Base-by-base conservation (phyloP, 2,113 vertebrate species). In the Alligator mississippiensis region DNA sequence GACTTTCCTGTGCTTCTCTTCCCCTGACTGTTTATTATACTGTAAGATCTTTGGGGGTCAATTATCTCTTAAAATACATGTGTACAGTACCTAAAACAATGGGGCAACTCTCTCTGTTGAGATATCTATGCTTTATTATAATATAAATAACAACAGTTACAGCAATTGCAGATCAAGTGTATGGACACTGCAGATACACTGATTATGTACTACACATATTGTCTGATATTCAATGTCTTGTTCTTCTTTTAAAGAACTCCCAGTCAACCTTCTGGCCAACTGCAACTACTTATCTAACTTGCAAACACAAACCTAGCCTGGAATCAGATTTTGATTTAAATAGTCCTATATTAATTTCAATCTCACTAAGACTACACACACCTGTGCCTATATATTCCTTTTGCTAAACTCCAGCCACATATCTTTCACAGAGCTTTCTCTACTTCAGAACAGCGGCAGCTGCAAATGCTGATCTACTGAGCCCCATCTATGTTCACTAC, bases 241-340 rank as follows among this genome's bases (percentile, higher is more conserved):
- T 80, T 87, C 30, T 75, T 80, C 68, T 88, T 79, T 75, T 21
- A 77, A 7, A 92, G 18, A 72, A 58, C 61, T 93, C 16, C 78
- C 77, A 75, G 18, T 70, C 80, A 93, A 70, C 63, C 75, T 25
- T 81, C 83, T 12, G 94, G 47, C 59, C 96, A 97, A 89, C 88
- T 97, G 96, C 84, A 96, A 80, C 83, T 88, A 88, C 63, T 92
- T 96, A 95, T 75, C 91, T 88, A 94, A 92, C 75, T 81, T 84
- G 59, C 87, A 95, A 90, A 85, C 57, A 88, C 74, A 96, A 82
- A 95, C 89, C 74, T 91, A 89, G 89, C 93, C 92, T 86, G 81
- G 76, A 97, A 95, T 86, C 78, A 91, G 87, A 66, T 94, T 95
- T 93, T 95, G 81, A 91, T 95, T 93, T 96, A 96, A 96, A 95